Conservation (phyloP, 2,888 invertebrate genomes). For the Sphaeridia pumilis region DNA sequence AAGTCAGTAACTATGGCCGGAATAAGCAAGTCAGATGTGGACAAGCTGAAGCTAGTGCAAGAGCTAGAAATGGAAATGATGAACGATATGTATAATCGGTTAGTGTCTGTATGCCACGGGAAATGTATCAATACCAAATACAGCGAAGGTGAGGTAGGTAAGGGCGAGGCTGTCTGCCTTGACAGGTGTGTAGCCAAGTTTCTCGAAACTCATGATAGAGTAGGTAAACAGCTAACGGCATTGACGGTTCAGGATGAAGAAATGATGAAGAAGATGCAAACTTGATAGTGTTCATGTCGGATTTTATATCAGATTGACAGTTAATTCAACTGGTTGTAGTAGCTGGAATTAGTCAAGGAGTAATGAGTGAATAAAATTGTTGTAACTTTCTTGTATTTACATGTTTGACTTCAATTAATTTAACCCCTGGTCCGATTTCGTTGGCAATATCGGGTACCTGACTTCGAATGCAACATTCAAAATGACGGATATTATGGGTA, state of each 20-base stretch:
- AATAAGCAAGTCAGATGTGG: conserved; percentile 46
- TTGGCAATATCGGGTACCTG: no score
- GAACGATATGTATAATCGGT: conserved; percentile 95
- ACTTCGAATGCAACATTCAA: no score
- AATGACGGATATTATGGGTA: no score
- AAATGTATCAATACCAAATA: conserved; percentile 96
- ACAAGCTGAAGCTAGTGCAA: conserved; percentile 81
- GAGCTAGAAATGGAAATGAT: conserved; percentile 99
- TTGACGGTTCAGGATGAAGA: conserved; percentile 82
- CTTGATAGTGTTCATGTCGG: no score
- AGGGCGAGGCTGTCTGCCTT: conserved; percentile 95
- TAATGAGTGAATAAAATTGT: no score
- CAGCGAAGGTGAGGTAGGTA: conserved; percentile 80
- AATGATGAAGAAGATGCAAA: conserved; percentile 47
- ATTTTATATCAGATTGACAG: no score
- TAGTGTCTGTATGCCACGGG: conserved; percentile 84
- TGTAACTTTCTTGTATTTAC: no score
- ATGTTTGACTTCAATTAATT: no score
- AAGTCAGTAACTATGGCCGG: conserved; percentile 33
- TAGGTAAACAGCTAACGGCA: conserved; percentile 89
- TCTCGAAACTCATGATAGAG: conserved; percentile 90
- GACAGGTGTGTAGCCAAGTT: conserved; percentile 98
- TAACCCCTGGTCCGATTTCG: no score
- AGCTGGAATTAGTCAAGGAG: no score
- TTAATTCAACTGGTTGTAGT: no score